A percentile compares a stretch with the other conserved stretches of the same genome.
Conservation (phyloP, 2,888 invertebrate genomes). For the Patella ulyssiponensis region DNA sequence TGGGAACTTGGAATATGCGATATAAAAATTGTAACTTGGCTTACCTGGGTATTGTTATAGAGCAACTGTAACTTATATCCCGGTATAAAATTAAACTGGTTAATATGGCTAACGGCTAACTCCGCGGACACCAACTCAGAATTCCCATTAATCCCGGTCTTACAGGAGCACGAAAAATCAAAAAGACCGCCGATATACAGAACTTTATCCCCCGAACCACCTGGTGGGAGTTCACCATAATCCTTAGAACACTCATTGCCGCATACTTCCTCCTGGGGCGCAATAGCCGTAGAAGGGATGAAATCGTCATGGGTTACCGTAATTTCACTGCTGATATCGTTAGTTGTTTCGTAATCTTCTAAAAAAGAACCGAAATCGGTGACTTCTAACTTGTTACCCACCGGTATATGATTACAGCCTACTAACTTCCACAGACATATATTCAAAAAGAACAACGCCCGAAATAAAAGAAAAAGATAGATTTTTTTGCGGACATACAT, state of each 20-base stretch:
- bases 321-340: not conserved
- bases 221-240: not conserved
- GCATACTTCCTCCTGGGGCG: not conserved
- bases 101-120: not conserved
- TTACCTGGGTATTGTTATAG: slow-evolving; percentile 3
- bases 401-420: not conserved
- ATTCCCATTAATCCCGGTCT: not conserved
- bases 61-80: not conserved
- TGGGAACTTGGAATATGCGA: too few species aligned
- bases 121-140: not conserved
- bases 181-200: slow-evolving; percentile 5
- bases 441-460: not conserved
- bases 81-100: slow-evolving; percentile 4
- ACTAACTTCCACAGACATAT: not conserved
- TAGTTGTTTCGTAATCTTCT: not conserved
- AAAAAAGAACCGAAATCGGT: not conserved
- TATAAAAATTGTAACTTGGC: not conserved
- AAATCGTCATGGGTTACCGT: not conserved
- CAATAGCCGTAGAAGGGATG: not conserved
- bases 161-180: not conserved
- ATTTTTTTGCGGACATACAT: slow-evolving; percentile 3
- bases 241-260: not conserved
- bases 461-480: not conserved
- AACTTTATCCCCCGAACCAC: not conserved
- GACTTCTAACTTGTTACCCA: not conserved